phyloP scores from a whole-genome alignment of 1,140 invertebrate genomes.

The Zaprionus tsacasi region DNA sequence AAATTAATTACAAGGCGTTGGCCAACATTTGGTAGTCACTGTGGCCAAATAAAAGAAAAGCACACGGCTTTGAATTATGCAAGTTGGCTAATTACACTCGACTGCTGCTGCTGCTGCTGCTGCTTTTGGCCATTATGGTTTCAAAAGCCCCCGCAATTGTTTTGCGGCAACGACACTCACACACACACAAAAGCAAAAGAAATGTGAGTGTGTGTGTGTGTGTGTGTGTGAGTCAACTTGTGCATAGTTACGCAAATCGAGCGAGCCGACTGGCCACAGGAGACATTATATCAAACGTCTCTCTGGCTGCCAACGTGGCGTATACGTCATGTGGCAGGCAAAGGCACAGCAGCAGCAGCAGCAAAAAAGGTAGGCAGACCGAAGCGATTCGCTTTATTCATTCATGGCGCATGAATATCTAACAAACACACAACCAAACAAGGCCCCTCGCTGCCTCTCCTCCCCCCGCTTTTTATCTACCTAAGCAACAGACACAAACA shows the following conservation, averaged over 20 bases:
- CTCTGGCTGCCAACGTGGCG: slow-evolving; percentile 65
- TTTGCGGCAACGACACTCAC: slow-evolving; percentile 43
- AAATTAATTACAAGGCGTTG: slow-evolving; percentile 50
- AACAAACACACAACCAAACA: slow-evolving; percentile 43
- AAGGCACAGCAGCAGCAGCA: slow-evolving; percentile 31
- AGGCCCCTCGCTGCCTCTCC: not conserved
- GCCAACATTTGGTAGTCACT: slow-evolving; percentile 16
- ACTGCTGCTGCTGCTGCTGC: slow-evolving; percentile 57
- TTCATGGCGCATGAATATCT: slow-evolving; percentile 65
- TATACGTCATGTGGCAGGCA: slow-evolving; percentile 59
- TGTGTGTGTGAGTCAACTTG: slow-evolving; percentile 67
- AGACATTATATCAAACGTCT: slow-evolving; percentile 69
- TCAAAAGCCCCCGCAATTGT: slow-evolving; percentile 52
- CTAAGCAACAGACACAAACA: slow-evolving; percentile 17
- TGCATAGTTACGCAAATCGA: slow-evolving; percentile 75
- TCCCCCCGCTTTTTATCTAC: not conserved
- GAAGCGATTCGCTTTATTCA: slow-evolving; percentile 65
- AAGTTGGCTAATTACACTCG: slow-evolving; percentile 68
- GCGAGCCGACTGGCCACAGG: slow-evolving; percentile 57
- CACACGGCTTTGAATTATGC: slow-evolving; percentile 59
- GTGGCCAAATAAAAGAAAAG: slow-evolving; percentile 14
- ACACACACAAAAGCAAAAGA: slow-evolving; percentile 11
- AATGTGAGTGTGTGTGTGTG: no score
- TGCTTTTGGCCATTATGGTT: slow-evolving; percentile 52
- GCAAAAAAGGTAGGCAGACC: slow-evolving; percentile 53